Conservation (phyloP, 2,113 vertebrate species). For the Clupea harengus region DNA sequence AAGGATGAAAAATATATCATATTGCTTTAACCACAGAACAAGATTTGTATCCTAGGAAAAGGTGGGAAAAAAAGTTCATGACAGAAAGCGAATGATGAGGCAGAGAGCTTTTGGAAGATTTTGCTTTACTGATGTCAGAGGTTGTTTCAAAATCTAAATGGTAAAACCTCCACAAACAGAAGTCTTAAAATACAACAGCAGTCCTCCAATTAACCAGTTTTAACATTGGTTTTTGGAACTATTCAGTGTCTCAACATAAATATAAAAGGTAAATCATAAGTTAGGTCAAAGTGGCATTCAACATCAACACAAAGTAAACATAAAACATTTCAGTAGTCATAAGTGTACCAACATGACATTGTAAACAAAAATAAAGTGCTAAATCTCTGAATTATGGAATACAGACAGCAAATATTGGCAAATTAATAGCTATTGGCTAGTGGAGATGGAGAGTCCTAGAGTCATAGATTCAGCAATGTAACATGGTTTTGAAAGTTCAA, state of each 20-base stretch:
- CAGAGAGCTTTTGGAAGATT: background rate
- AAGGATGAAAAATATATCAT: background rate
- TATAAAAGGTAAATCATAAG: background rate
- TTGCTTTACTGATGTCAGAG: background rate
- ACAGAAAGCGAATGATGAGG: background rate
- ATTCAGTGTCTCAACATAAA: background rate
- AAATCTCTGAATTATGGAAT: background rate
- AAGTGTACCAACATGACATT: background rate
- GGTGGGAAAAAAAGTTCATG: background rate
- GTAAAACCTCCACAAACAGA: constrained; percentile 1
- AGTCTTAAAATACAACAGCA: background rate
- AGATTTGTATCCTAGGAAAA: background rate
- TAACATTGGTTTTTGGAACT: background rate
- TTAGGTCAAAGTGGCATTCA: background rate
- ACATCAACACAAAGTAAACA: constrained; percentile 8
- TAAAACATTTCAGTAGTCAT: background rate
- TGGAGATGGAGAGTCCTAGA: background rate
- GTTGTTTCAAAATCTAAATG: background rate
- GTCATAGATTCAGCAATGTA: background rate
- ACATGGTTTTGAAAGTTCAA: background rate
- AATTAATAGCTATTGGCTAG: background rate
- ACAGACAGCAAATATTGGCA: background rate
- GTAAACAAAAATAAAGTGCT: constrained; percentile 18
- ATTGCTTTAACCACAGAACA: background rate
- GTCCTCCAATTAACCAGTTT: background rate